Conservation (phyloP, 2,888 invertebrate genomes). For the Catocala fraxini region DNA sequence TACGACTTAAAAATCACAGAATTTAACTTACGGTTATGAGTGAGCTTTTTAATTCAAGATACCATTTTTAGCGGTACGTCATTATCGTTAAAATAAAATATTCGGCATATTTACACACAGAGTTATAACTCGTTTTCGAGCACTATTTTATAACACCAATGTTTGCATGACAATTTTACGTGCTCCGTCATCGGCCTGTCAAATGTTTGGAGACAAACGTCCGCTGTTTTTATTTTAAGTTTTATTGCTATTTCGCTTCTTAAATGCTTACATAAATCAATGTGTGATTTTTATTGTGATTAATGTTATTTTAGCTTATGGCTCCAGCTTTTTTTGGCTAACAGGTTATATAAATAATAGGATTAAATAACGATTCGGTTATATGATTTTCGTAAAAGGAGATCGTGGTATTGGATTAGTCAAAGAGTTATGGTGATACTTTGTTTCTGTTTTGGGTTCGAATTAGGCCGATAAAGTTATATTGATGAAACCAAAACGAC, state of each 20-base stretch:
- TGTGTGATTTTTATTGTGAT: constrained; percentile 46
- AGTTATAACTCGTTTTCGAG: constrained; percentile 4
- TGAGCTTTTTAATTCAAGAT: constrained; percentile 1
- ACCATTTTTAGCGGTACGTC: constrained; percentile 3
- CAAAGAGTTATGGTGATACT: constrained; percentile 15
- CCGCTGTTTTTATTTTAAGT: constrained; percentile 44
- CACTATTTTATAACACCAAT: constrained; percentile 4
- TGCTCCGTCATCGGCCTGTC: constrained; percentile 44
- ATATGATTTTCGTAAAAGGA: constrained; percentile 23
- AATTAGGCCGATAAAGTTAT: constrained; percentile 6
- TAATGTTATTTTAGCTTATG: constrained; percentile 37
- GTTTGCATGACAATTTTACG: constrained; percentile 42
- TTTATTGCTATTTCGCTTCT: constrained; percentile 42
- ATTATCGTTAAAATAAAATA: constrained; percentile 5
- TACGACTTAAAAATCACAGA: background rate
- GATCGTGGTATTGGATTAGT: constrained; percentile 14
- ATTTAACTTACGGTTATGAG: background rate
- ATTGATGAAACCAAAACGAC: background rate
- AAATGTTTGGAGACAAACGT: constrained; percentile 30
- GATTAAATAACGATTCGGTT: constrained; percentile 34
- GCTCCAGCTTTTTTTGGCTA: constrained; percentile 35
- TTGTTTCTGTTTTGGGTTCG: constrained; percentile 15
- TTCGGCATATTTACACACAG: constrained; percentile 4
- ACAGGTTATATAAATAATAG: constrained; percentile 45
- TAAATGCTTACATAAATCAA: constrained; percentile 50